A percentile compares a stretch with the other conserved stretches of the same genome.
phyloP scores from a whole-genome alignment of 1,140 invertebrate genomes.

The Drosophila sucinea region DNA sequence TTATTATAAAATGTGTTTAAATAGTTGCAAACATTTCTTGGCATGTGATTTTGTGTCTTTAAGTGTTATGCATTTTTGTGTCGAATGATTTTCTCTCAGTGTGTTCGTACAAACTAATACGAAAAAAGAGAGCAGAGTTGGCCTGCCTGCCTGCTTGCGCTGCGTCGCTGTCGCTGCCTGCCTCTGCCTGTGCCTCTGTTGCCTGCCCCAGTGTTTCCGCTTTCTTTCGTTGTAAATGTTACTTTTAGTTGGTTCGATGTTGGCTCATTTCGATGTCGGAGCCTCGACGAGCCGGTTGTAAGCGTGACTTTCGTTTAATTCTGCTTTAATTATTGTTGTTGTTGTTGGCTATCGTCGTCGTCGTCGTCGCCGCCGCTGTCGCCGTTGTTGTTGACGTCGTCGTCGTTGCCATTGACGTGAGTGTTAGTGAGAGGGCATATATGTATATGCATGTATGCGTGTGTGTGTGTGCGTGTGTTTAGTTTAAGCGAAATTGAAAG shows the following conservation, averaged over 20 bases:
- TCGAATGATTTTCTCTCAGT: background rate
- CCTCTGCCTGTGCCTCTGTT: conserved; percentile 38
- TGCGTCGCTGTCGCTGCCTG: conserved; percentile 59
- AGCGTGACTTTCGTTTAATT: conserved; percentile 80
- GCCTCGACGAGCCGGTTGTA: conserved; percentile 75
- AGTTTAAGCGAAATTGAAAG: conserved; percentile 81
- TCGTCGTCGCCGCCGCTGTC: conserved; percentile 23
- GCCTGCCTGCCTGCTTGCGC: conserved; percentile 36
- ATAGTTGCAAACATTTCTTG: background rate
- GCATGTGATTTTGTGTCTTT: background rate
- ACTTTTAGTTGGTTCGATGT: conserved; percentile 59
- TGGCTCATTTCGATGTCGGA: conserved; percentile 56
- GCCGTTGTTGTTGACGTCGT: conserved; percentile 21
- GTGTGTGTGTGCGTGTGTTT: conserved; percentile 67
- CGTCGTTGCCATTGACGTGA: conserved; percentile 35
- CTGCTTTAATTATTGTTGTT: conserved; percentile 65
- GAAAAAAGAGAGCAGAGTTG: conserved; percentile 56
- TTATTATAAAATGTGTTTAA: no score
- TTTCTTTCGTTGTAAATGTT: conserved; percentile 80
- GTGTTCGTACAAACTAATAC: conserved; percentile 17
- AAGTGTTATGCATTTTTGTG: background rate
- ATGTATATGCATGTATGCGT: conserved; percentile 59
- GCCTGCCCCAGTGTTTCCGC: conserved; percentile 79
- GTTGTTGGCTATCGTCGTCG: conserved; percentile 26
- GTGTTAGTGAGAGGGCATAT: conserved; percentile 26